Evolutionary conservation across 2,888 invertebrate species (phyloP), one percentile per base, ranked within the genome.

Genomic region (Callimorpha dominula): DNA sequence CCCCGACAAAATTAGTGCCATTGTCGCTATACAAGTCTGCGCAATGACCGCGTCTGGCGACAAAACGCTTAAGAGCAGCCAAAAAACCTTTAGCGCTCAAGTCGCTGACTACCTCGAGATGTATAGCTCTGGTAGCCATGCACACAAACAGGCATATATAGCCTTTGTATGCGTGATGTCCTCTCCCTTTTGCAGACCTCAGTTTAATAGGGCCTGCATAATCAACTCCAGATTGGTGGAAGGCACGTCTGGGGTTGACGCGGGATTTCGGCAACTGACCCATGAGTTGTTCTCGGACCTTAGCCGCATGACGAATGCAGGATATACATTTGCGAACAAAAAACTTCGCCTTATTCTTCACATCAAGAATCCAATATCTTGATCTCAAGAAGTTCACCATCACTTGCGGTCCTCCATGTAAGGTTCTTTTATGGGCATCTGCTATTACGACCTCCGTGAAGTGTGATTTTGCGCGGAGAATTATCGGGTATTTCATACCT

Each of bases 21-120:
- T 65, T 80, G 31, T 84, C 79, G 42, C 81, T 80, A 12, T 15
- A 82, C 3, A 84, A n/a, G 8, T 81, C 49, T 6, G 43, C 6
- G 64, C 78, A 80, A 17, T 70, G 78, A 17, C 81, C 81, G 68
- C 81, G 68, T 8, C 81, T 64, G 4, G 80, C 65, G 1, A 75
- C 72, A 64, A 84, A 83, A 49, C 81, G 31, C n/a, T 74, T 63
- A 54, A 84, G 82, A 5, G 80, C 82, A 0, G 81, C 78, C 11
- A 83, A 43, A 63, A 81, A 83, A 0, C 78, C 83, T 60, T 84
- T 77, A 3, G 87, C 75, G 1, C 82, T 81, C 0, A 89, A 65
- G 20, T 82, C 83, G 3, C 75, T 75, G 0, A 87, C 88, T 0
- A 17, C 52, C 52, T 52, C 52, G 6, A 52, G 17, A 52, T 17